Conservation (phyloP, 2,888 invertebrate genomes). For the Orthosia cruda region DNA sequence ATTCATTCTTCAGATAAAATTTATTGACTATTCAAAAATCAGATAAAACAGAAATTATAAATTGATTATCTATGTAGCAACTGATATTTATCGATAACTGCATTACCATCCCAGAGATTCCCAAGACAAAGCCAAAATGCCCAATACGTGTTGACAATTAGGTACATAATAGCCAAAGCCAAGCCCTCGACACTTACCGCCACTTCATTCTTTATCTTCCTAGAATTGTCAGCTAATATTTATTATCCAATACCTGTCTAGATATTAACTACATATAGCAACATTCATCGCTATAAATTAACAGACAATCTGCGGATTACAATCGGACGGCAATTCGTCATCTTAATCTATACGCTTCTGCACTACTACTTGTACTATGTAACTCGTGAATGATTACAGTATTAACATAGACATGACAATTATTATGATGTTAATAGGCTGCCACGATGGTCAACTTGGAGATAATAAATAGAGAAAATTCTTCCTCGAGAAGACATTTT, state of each 20-base stretch:
- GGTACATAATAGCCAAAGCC: background rate
- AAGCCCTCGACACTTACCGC: constrained; percentile 3
- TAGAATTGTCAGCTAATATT: constrained; percentile 14
- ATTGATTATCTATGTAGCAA: background rate
- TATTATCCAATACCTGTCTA: constrained; percentile 24
- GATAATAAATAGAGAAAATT: background rate
- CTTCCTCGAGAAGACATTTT: background rate
- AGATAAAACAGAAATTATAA: too few species aligned
- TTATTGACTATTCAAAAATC: too few species aligned
- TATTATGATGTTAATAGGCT: constrained; percentile 8
- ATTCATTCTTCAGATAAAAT: too few species aligned
- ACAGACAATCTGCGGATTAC: constrained; percentile 58
- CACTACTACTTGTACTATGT: background rate
- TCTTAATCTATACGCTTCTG: constrained; percentile 41
- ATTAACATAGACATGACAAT: constrained; percentile 24
- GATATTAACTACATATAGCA: constrained; percentile 36
- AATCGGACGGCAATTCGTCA: constrained; percentile 57
- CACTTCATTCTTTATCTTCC: constrained; percentile 7
- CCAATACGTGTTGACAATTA: background rate
- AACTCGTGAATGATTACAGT: constrained; percentile 39
- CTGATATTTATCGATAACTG: too few species aligned
- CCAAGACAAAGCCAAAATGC: background rate
- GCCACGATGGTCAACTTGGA: background rate
- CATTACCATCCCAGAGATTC: background rate
- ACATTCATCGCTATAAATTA: constrained; percentile 54